Evolutionary conservation across 2,113 vertebrate genomes (phyloP).

Genomic region (Aleadryas rufinucha): DNA sequence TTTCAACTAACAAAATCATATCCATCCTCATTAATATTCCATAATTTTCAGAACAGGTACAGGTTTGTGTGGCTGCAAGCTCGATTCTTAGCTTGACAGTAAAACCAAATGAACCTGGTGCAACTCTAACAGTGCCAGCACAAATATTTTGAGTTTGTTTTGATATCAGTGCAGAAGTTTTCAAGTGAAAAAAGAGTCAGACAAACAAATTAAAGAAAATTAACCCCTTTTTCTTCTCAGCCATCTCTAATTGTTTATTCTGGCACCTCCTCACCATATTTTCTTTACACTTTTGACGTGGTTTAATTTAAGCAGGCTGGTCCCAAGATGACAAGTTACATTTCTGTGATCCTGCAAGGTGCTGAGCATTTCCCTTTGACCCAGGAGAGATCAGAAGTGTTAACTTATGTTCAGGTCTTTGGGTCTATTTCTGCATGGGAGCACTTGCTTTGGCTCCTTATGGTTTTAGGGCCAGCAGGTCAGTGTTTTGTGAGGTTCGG

Average conservation of each 20-base stretch:
- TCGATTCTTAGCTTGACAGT: neutral
- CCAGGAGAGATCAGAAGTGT: neutral
- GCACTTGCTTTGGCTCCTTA: neutral
- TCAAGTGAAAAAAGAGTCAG: neutral
- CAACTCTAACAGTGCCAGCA: neutral
- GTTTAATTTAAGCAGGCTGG: neutral
- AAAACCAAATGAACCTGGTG: neutral
- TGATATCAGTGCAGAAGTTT: neutral
- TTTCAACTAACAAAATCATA: neutral
- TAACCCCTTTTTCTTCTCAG: neutral
- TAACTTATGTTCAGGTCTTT: neutral
- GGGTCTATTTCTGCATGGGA: neutral
- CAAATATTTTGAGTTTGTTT: neutral
- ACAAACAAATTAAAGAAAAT: neutral
- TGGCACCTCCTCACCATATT: neutral
- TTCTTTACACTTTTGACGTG: neutral
- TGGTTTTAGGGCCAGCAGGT: neutral
- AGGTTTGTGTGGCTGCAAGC: neutral
- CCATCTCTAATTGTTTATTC: neutral
- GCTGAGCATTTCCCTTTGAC: neutral
- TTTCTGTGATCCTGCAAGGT: neutral
- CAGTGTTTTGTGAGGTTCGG: neutral
- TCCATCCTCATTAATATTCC: neutral
- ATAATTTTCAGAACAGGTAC: neutral
- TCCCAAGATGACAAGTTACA: neutral